Percentiles rank a stretch among this genome's conserved stretches.
Conservation (phyloP, 2,797 vertebrate genomes). For the Spinibarbus caldwelli region DNA sequence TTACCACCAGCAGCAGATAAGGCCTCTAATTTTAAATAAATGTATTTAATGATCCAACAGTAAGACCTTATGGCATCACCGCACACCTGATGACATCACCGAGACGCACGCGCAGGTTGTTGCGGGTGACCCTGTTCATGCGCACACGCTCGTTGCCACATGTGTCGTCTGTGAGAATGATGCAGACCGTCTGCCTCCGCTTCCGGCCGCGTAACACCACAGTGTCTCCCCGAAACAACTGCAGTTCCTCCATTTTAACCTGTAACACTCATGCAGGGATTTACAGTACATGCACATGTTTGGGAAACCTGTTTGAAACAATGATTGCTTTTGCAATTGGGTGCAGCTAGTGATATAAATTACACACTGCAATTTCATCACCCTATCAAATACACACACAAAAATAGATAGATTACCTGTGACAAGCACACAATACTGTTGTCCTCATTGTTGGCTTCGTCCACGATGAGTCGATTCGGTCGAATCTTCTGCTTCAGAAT, state of each 20-base stretch:
- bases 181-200: constrained; percentile 76
- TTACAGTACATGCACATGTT: not conserved
- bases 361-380: not conserved
- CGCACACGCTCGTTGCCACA: constrained; percentile 73
- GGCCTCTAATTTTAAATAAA: not conserved
- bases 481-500: constrained; percentile 81
- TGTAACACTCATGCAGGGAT: constrained; percentile 47
- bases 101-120: constrained; percentile 79
- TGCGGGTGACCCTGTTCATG: constrained; percentile 78
- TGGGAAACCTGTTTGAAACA: not conserved
- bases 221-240: constrained; percentile 80
- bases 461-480: constrained; percentile 80
- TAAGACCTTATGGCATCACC: not conserved
- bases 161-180: constrained; percentile 75
- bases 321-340: not conserved
- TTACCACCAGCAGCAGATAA: not conserved
- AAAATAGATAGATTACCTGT: constrained; percentile 64
- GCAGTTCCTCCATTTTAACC: constrained; percentile 80
- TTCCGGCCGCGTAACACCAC: constrained; percentile 77
- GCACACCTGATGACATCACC: constrained; percentile 79
- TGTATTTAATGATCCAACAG: not conserved
- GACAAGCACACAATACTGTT: constrained; percentile 80
- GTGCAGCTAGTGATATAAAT: not conserved
- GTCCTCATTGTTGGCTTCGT: constrained; percentile 80
- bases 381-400: not conserved